Percentiles rank a stretch among this genome's conserved stretches.
Evolutionary conservation across 2,888 invertebrate species (phyloP).

Genomic region (Ophioninae sp.): DNA sequence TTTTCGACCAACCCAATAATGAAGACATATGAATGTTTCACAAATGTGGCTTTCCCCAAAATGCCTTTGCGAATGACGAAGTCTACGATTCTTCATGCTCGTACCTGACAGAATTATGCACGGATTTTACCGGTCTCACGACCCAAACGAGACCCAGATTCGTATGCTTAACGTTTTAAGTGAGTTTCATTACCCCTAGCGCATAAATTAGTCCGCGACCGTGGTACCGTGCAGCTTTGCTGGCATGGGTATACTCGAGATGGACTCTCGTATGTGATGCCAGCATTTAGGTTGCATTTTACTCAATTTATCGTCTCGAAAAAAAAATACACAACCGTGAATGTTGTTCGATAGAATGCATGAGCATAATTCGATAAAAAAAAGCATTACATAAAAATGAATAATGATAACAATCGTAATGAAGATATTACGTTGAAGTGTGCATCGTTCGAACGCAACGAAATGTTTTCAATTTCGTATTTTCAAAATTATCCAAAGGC

Average conservation of each 20-base stretch:
- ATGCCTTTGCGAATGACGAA: background rate
- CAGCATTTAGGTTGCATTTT: constrained; percentile 27
- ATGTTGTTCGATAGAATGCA: background rate
- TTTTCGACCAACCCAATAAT: no score
- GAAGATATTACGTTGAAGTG: no score
- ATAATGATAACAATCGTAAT: background rate
- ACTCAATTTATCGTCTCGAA: constrained; percentile 21
- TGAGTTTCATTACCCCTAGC: constrained; percentile 39
- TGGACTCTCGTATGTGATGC: background rate
- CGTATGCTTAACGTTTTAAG: constrained; percentile 21
- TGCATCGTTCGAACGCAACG: no score
- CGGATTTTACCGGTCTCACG: background rate
- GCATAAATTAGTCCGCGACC: constrained; percentile 41
- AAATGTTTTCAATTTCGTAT: no score
- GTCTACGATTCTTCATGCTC: constrained; percentile 4
- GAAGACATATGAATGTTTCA: constrained; percentile 1
- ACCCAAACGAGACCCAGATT: constrained; percentile 18
- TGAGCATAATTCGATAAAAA: background rate
- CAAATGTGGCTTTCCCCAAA: background rate
- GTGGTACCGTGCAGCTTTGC: constrained; percentile 1
- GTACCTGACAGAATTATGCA: background rate
- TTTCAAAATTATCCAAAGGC: no score
- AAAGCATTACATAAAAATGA: background rate
- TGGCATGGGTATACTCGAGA: background rate
- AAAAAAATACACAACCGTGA: background rate